These are phyloP conservation scores for Micromys minutus DNA, from an alignment of 2,113 vertebrate species.

Conservation along the genomic window DNA sequence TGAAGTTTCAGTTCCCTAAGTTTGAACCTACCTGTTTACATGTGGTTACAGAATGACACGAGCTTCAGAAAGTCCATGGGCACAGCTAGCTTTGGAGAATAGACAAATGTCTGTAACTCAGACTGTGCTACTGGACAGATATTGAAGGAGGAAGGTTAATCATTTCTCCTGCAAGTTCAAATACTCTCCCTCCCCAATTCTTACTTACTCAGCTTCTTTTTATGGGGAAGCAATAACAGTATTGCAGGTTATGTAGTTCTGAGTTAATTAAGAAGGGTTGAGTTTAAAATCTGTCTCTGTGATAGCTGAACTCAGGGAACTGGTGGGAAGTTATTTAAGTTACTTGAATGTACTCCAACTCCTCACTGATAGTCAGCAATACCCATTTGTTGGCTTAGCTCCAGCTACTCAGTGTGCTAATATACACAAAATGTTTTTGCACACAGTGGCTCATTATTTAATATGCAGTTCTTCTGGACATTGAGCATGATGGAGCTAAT, in stretches of 20 bases:
- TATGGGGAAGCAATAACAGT: not conserved
- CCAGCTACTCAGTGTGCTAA: not conserved
- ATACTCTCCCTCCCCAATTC: not conserved
- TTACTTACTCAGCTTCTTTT: not conserved
- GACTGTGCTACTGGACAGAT: not conserved
- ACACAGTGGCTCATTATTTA: not conserved
- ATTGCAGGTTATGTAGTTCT: not conserved
- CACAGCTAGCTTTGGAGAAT: not conserved
- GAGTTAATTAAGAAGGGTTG: not conserved
- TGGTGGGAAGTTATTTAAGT: not conserved
- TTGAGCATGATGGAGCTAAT: not conserved
- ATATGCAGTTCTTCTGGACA: not conserved
- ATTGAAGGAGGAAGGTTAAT: not conserved
- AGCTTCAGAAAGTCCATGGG: not conserved
- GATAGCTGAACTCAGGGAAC: not conserved
- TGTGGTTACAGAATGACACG: not conserved
- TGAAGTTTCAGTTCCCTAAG: not conserved
- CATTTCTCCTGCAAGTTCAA: not conserved
- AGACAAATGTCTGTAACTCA: not conserved
- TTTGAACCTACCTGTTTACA: not conserved
- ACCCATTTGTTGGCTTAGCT: not conserved
- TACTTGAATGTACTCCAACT: not conserved
- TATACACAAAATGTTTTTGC: not conserved
- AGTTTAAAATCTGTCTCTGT: not conserved
- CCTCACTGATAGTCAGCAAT: not conserved